Percentiles rank a stretch among this genome's conserved stretches.
Conservation (phyloP, 2,888 invertebrate species). For the Ichneumoninae sp. region DNA sequence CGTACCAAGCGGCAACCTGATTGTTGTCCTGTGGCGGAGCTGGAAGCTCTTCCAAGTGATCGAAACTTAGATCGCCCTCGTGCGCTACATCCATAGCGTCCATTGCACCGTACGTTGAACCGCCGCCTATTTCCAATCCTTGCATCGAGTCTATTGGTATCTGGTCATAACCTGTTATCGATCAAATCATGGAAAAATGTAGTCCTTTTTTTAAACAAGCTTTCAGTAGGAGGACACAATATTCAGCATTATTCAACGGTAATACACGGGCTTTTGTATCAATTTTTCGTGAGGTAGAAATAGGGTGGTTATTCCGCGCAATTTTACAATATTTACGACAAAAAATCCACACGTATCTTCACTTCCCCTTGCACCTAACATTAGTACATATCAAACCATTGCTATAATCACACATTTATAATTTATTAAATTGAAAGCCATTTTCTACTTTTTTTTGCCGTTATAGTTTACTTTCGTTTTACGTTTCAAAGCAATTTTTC, state of each 20-base stretch:
- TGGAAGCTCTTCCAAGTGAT: slow-evolving; percentile 90
- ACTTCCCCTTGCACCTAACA: not conserved
- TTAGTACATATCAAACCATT: not conserved
- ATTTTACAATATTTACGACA: not conserved
- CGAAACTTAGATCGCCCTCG: slow-evolving; percentile 91
- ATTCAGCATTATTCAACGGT: not conserved
- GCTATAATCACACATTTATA: not conserved
- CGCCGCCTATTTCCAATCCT: slow-evolving; percentile 95
- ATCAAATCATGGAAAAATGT: slow-evolving; percentile 8
- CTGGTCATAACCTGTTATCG: slow-evolving; percentile 95
- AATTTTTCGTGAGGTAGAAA: not conserved
- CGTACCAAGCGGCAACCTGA: slow-evolving; percentile 98
- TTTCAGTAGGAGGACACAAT: not conserved
- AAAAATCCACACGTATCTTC: not conserved
- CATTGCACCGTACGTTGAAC: slow-evolving; percentile 91
- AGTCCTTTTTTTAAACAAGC: not conserved
- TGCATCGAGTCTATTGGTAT: slow-evolving; percentile 99
- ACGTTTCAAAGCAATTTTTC: not conserved
- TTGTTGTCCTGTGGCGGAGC: slow-evolving; percentile 95
- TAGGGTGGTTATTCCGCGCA: not conserved
- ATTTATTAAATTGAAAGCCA: not conserved
- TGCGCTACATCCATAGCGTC: slow-evolving; percentile 94
- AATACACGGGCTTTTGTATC: not conserved
- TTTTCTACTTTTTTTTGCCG: not conserved
- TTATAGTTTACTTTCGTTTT: not conserved